These are phyloP conservation scores for Eumeta japonica DNA, from an alignment of 1,140 invertebrate species.

Conservation along the genomic window DNA sequence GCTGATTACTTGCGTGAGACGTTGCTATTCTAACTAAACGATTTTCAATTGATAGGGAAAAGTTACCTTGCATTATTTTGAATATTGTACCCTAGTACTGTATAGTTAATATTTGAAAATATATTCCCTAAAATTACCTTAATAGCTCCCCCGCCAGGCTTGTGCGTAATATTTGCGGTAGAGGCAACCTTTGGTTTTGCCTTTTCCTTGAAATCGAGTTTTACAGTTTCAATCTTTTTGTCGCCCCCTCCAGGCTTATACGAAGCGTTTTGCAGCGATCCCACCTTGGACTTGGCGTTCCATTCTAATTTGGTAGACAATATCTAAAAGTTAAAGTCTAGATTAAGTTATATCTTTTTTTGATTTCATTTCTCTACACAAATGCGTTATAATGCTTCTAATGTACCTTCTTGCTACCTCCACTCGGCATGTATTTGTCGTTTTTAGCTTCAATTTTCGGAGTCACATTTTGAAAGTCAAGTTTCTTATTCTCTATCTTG, in stretches of 20 bases:
- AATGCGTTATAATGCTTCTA: no score
- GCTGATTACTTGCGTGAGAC: no score
- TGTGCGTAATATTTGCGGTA: conserved; percentile 86
- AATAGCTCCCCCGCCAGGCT: conserved; percentile 83
- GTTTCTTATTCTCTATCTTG: conserved; percentile 85
- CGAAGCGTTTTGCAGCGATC: conserved; percentile 89
- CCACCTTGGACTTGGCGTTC: conserved; percentile 91
- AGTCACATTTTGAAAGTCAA: conserved; percentile 77
- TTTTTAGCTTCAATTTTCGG: conserved; percentile 88
- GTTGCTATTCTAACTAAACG: no score
- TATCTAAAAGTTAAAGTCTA: conserved; percentile 66
- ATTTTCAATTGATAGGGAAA: no score
- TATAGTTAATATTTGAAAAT: no score
- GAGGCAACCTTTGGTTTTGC: conserved; percentile 91
- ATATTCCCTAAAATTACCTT: no score
- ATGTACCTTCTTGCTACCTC: conserved; percentile 88
- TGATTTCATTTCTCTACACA: not conserved
- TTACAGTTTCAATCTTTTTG: conserved; percentile 87
- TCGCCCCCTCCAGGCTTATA: conserved; percentile 91
- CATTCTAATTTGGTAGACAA: conserved; percentile 83
- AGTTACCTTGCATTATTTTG: no score
- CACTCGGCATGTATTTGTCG: conserved; percentile 83
- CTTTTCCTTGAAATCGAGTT: conserved; percentile 88
- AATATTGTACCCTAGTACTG: no score
- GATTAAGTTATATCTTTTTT: not conserved